Percentiles rank a stretch among this genome's conserved stretches.
These are phyloP conservation scores for Galerucella nymphaeae DNA, from an alignment of 2,888 invertebrate genomes.

Conservation along the genomic window DNA sequence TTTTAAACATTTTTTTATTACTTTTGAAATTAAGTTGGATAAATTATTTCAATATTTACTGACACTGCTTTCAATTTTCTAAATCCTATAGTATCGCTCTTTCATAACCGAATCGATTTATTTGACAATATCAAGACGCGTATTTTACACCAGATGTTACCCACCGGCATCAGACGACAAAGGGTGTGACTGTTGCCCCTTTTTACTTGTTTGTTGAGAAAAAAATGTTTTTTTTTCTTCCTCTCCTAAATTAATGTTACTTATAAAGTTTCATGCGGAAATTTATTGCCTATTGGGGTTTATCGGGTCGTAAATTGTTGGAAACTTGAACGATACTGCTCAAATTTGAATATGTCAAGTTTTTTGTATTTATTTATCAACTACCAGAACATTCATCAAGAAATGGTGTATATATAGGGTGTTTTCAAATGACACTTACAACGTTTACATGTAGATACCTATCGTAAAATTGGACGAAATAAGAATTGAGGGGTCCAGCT, in stretches of 20 bases:
- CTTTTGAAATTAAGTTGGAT: not conserved
- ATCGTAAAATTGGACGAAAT: too few relatives aligned
- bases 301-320: constrained; percentile 8
- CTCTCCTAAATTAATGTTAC: constrained; percentile 9
- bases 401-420: too few relatives aligned
- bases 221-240: constrained; percentile 3
- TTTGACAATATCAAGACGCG: constrained; percentile 20
- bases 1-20: not conserved
- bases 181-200: constrained; percentile 11
- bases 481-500: too few relatives aligned
- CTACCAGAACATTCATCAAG: too few relatives aligned
- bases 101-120: constrained; percentile 19
- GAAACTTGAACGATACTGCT: not conserved
- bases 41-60: not conserved
- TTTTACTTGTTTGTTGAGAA: constrained; percentile 18
- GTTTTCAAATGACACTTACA: too few relatives aligned
- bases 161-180: constrained; percentile 18
- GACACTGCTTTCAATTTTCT: constrained; percentile 1
- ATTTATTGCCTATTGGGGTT: constrained; percentile 9
- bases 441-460: too few relatives aligned
- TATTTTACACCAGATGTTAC: constrained; percentile 27
- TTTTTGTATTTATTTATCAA: not conserved
- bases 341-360: not conserved
- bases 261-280: constrained; percentile 7
- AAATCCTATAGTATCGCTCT: constrained; percentile 1